These are phyloP conservation scores for Amblyopsis rosae DNA, from an alignment of 2,113 vertebrate genomes.

Conservation along the genomic window DNA sequence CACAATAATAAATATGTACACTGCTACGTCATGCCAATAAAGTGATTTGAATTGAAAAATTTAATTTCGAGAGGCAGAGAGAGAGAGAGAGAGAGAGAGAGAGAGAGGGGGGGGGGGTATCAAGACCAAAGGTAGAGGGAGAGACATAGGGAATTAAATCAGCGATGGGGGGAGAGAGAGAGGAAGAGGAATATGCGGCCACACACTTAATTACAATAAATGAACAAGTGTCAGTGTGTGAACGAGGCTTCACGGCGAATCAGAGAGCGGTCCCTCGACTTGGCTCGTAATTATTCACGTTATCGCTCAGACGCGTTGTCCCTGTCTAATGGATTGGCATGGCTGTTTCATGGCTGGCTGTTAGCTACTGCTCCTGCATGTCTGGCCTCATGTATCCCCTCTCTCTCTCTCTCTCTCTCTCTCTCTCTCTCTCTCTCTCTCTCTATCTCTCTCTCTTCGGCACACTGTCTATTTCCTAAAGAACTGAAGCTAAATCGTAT, in stretches of 20 bases:
- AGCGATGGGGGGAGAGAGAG: background rate
- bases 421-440: too few relatives aligned
- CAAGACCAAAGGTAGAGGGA: background rate
- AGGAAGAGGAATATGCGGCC: background rate
- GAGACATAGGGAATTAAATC: too few relatives aligned
- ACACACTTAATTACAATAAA: slow-evolving; percentile 44
- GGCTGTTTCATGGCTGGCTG: slow-evolving; percentile 62
- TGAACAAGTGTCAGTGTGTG: slow-evolving; percentile 36
- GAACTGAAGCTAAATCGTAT: too few relatives aligned
- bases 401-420: too few relatives aligned
- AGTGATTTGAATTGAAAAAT: too few relatives aligned
- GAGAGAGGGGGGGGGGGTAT: background rate
- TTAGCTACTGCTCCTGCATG: slow-evolving; percentile 18
- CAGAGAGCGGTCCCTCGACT: slow-evolving; percentile 53
- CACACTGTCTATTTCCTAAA: too few relatives aligned
- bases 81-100: background rate
- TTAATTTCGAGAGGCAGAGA: background rate
- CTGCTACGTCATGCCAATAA: too few relatives aligned
- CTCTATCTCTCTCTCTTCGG: too few relatives aligned
- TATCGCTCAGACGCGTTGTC: slow-evolving; percentile 64
- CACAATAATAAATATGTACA: too few relatives aligned
- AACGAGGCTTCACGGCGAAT: slow-evolving; percentile 59
- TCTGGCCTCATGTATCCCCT: too few relatives aligned
- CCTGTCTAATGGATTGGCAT: slow-evolving; percentile 69
- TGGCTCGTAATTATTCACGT: slow-evolving; percentile 68